These are phyloP conservation scores for Archips xylosteana DNA, from an alignment of 2,888 invertebrate genomes.

Conservation along the genomic window DNA sequence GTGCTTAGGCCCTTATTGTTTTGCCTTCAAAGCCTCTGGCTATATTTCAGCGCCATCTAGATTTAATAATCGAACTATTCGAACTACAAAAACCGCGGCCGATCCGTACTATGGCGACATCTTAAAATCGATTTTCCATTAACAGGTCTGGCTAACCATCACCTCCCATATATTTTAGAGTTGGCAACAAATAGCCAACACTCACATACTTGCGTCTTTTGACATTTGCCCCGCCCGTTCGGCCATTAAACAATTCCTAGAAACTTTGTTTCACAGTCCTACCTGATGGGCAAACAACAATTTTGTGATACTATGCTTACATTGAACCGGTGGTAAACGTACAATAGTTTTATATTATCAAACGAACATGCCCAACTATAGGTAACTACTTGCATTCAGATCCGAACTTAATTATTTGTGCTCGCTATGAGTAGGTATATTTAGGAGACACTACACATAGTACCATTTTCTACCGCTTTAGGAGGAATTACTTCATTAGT, in stretches of 20 bases:
- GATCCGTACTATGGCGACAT: too few species aligned
- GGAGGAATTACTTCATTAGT: neutral
- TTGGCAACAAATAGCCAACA: neutral
- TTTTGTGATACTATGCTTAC: slow-evolving; percentile 40
- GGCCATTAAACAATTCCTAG: neutral
- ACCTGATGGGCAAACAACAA: neutral
- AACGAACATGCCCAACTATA: slow-evolving; percentile 51
- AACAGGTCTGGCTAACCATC: too few species aligned
- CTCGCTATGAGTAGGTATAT: slow-evolving; percentile 47
- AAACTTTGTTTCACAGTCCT: slow-evolving; percentile 7
- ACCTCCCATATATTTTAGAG: neutral
- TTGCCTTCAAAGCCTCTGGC: too few species aligned
- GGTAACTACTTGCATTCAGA: slow-evolving; percentile 55
- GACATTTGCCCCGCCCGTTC: neutral
- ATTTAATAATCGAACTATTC: too few species aligned
- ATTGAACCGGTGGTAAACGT: slow-evolving; percentile 52
- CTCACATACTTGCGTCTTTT: neutral
- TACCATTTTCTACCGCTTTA: neutral
- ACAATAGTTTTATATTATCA: slow-evolving; percentile 43
- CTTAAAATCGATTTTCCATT: too few species aligned
- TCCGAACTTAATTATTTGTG: slow-evolving; percentile 55
- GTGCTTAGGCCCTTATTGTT: too few species aligned
- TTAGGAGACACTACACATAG: neutral
- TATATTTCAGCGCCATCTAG: too few species aligned
- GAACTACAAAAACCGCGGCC: too few species aligned